phyloP scores from a whole-genome alignment of 2,113 vertebrate species.

The Spheniscus mendiculus region DNA sequence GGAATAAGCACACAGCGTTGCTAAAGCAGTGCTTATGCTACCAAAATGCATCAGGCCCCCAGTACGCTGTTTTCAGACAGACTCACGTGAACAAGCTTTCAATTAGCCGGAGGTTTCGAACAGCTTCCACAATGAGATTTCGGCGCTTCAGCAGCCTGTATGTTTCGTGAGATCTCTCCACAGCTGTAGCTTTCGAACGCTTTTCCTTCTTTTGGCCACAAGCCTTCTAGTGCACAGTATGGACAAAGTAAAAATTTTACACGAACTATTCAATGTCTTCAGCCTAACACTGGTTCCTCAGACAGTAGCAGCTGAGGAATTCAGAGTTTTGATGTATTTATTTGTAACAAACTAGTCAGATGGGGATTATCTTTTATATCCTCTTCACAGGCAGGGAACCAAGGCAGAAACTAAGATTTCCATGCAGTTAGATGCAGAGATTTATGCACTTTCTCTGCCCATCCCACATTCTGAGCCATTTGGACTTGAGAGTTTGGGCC shows the following conservation, averaged over 20 bases:
- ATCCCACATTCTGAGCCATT: background rate
- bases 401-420: background rate
- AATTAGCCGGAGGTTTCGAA: slow-evolving; percentile 85
- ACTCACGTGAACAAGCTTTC: slow-evolving; percentile 92
- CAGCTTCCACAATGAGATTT: slow-evolving; percentile 91
- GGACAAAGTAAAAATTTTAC: background rate
- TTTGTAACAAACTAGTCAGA: background rate
- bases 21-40: background rate
- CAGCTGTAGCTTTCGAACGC: background rate
- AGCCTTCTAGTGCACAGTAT: background rate
- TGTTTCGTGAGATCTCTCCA: slow-evolving; percentile 80
- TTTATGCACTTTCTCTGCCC: background rate
- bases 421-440: background rate
- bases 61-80: fast-evolving
- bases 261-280: background rate
- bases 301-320: background rate
- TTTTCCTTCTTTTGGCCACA: slow-evolving; percentile 30
- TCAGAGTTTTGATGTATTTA: background rate
- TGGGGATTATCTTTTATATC: background rate
- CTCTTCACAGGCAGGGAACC: background rate
- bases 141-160: slow-evolving; percentile 90
- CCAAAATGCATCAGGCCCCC: too few species aligned
- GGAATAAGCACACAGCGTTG: background rate
- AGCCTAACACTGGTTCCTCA: fast-evolving
- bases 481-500: background rate